Base-by-base conservation (phyloP, 2,888 invertebrate genomes). In the Dicyrtomina minuta region DNA sequence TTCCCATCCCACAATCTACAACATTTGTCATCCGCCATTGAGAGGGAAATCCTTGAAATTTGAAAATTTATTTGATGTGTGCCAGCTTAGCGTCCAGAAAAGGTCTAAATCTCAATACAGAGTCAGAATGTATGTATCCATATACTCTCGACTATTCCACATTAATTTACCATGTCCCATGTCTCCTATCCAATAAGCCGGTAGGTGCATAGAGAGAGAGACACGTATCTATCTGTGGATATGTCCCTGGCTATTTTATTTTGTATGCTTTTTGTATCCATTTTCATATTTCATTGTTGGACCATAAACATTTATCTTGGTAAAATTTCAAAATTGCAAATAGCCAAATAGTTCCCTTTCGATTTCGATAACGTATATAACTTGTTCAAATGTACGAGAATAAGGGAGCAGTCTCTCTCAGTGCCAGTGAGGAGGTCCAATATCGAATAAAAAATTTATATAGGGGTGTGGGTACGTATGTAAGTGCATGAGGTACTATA, bases 271-370 rank as follows among this genome's bases (percentile, higher is more conserved):
- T 17, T 33, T 58, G 27, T 58, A 58, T 33, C 39, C 41, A 20
- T 58, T 39, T 58, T 58, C 39, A 58, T 58, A 20, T 41, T 20
- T 12, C 58, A 58, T 39, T 58, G 58, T 58, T 39, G 39, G 41
- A 58, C 58, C 33, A 39, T 58, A 41, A 58, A 17, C 58, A 58
- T 58, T 58, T 58, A 58, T 58, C 58, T 58, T 58, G 24, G 58
- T 58, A 58, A 58, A 58, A 46, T 46, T 41, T 27, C 39, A 39
- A 39, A 58, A 58, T 58, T 33, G 33, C 33, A 33, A 33, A 33
- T 33, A 33, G 33, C 33, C 33, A 33, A 33, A 33, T 33, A 33
- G 33, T 8, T 33, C 4, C 33, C 33, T 33, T 33, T 33, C 33
- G 33, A 33, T 33, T 33, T 33, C 33, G 33, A 33, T 33, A 33